Evolutionary conservation across 2,113 vertebrate genomes (phyloP).

Genomic region (Tetrax tetrax): DNA sequence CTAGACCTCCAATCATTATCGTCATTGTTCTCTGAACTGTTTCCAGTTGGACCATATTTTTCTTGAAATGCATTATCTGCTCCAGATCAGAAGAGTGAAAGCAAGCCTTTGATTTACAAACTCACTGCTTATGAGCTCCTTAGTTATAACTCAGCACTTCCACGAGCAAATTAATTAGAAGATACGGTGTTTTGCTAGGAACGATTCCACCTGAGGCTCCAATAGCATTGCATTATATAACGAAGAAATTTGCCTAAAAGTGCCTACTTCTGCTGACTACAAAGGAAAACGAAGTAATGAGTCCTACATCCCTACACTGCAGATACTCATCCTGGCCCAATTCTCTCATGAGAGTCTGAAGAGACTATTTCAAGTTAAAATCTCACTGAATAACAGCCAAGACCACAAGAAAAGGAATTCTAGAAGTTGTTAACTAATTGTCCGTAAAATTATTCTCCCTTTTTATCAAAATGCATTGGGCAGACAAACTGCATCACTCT

Average conservation of each 20-base stretch:
- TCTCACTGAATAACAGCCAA: background rate
- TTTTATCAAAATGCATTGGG: background rate
- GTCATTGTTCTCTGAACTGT: background rate
- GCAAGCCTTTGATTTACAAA: background rate
- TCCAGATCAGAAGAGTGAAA: background rate
- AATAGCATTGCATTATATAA: background rate
- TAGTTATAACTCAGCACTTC: background rate
- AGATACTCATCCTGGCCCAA: background rate
- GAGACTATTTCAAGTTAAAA: background rate
- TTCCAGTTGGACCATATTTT: background rate
- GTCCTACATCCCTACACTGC: background rate
- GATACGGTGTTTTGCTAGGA: background rate
- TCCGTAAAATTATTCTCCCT: background rate
- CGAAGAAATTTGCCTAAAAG: background rate
- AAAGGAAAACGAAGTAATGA: background rate
- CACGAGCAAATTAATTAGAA: background rate
- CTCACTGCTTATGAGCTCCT: background rate
- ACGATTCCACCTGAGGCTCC: background rate
- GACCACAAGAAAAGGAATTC: background rate
- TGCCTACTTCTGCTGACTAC: background rate
- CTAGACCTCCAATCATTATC: background rate
- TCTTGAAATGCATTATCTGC: background rate
- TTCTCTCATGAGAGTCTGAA: background rate
- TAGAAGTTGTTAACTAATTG: background rate
- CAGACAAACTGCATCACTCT: background rate